These are phyloP conservation scores for Antrozous pallidus DNA, from an alignment of 2,797 vertebrate genomes.

Conservation along the genomic window DNA sequence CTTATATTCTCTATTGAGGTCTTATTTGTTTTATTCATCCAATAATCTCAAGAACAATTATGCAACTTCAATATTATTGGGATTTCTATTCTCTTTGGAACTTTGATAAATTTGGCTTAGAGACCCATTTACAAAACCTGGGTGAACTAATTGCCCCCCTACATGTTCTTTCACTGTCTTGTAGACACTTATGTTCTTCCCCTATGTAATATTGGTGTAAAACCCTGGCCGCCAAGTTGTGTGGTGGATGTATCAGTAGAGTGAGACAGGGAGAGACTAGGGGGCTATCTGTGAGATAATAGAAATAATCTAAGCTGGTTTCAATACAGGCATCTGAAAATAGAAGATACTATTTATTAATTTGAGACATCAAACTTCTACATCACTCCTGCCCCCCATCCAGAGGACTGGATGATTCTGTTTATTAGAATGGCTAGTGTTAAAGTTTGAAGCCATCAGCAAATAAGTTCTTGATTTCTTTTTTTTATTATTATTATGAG, in stretches of 20 bases:
- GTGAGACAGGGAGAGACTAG: not conserved
- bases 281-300: not conserved
- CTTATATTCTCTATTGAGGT: not conserved
- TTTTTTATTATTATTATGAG: not conserved
- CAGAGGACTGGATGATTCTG: not conserved
- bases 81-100: not conserved
- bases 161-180: not conserved
- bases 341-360: not conserved
- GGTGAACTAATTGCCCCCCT: not conserved
- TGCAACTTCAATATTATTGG: not conserved
- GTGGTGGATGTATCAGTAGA: not conserved
- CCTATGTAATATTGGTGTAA: not conserved
- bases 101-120: not conserved
- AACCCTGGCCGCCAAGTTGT: rapidly evolving
- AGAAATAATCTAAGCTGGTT: not conserved
- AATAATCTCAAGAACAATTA: not conserved
- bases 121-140: not conserved
- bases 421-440: not conserved
- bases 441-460: not conserved
- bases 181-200: not conserved
- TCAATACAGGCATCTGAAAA: not conserved
- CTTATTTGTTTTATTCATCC: not conserved
- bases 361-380: not conserved
- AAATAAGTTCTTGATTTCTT: not conserved
- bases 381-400: not conserved